Evolutionary conservation across 2,797 vertebrate genomes (phyloP).

Genomic region (Lycodopsis pacificus): DNA sequence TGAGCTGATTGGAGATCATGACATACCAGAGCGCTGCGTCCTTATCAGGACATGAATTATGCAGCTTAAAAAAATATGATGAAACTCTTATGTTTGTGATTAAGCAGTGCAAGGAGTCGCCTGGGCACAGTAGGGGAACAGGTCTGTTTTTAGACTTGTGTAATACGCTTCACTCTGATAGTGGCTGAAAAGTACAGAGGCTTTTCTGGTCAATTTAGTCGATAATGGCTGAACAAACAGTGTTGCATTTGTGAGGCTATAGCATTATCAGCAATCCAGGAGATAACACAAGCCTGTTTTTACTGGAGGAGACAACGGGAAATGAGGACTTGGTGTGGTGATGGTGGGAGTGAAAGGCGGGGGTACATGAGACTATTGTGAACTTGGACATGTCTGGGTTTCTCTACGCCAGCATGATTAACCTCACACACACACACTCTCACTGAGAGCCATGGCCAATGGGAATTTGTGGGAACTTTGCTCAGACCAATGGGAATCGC

Average conservation of each 20-base stretch:
- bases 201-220: slow-evolving; percentile 66
- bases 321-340: slow-evolving; percentile 54
- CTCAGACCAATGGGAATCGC: slow-evolving; percentile 55
- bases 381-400: slow-evolving; percentile 74
- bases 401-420: slow-evolving; percentile 73
- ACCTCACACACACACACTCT: slow-evolving; percentile 40
- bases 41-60: slow-evolving; percentile 52
- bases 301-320: slow-evolving; percentile 83
- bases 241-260: slow-evolving; percentile 57
- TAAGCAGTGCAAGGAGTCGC: slow-evolving; percentile 4
- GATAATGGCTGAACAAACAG: slow-evolving; percentile 82
- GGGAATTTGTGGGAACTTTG: slow-evolving; percentile 78
- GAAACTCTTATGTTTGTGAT: slow-evolving; percentile 51
- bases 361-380: slow-evolving; percentile 73
- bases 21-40: slow-evolving; percentile 23
- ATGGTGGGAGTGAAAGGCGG: slow-evolving; percentile 42
- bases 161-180: slow-evolving; percentile 49
- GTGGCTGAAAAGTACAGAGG: slow-evolving; percentile 38
- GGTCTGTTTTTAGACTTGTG: slow-evolving; percentile 62
- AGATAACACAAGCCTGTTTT: slow-evolving; percentile 79
- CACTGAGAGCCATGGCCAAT: slow-evolving; percentile 49
- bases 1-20: slow-evolving; percentile 39
- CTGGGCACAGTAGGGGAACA: slow-evolving; percentile 16
- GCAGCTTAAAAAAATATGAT: slow-evolving; percentile 35
- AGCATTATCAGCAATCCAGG: slow-evolving; percentile 75